Conservation (phyloP, 2,113 vertebrate genomes). For the Mustelus asterias region DNA sequence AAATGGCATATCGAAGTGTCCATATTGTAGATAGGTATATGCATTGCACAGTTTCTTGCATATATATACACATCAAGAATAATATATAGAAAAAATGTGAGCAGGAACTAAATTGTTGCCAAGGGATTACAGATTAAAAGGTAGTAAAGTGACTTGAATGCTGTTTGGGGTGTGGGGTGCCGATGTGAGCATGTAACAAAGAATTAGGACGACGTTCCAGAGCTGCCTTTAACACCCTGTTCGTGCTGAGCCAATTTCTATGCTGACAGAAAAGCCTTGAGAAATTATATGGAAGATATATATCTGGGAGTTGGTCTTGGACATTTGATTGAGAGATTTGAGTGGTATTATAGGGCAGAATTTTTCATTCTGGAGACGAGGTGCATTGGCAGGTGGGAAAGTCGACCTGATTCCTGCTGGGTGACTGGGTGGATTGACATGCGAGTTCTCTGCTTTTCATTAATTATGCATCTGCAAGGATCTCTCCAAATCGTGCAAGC, state of each 20-base stretch:
- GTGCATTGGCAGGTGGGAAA: too few relatives aligned
- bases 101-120: not conserved
- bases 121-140: not conserved
- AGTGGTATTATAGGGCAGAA: too few relatives aligned
- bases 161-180: not conserved
- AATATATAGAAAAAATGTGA: not conserved
- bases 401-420: too few relatives aligned
- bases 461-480: too few relatives aligned
- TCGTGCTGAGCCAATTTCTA: not conserved
- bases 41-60: not conserved
- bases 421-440: too few relatives aligned
- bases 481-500: too few relatives aligned
- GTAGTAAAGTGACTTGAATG: not conserved
- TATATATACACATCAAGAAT: not conserved
- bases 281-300: not conserved
- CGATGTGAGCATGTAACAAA: not conserved
- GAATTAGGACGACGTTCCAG: not conserved
- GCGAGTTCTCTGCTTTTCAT: too few relatives aligned
- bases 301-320: not conserved
- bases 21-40: not conserved
- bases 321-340: not conserved
- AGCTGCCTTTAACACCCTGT: not conserved
- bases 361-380: too few relatives aligned
- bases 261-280: not conserved
- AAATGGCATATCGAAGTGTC: not conserved